These are phyloP conservation scores for Ganaspis brasiliensis DNA, from an alignment of 2,888 invertebrate genomes.

Conservation along the genomic window DNA sequence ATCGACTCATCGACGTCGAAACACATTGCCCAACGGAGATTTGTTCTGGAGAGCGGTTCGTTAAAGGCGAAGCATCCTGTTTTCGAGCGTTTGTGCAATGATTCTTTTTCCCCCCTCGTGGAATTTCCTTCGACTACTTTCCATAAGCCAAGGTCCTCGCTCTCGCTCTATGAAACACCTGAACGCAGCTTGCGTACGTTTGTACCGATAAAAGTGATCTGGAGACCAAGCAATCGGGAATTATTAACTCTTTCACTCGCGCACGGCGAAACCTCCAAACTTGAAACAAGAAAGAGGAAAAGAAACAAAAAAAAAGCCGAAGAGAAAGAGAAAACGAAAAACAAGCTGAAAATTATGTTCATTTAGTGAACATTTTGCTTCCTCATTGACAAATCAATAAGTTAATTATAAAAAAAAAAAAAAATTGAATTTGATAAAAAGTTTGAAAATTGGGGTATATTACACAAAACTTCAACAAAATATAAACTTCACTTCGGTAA, in stretches of 20 bases:
- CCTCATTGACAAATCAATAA: too few relatives aligned
- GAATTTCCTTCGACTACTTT: slow-evolving; percentile 69
- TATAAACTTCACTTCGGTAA: too few relatives aligned
- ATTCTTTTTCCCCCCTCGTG: slow-evolving; percentile 57
- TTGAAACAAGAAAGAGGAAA: neutral
- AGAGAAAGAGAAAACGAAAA: neutral
- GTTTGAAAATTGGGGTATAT: too few relatives aligned
- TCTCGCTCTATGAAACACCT: slow-evolving; percentile 53
- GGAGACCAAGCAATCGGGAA: neutral
- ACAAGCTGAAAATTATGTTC: too few relatives aligned
- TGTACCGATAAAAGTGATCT: slow-evolving; percentile 47
- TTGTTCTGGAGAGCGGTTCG: slow-evolving; percentile 60
- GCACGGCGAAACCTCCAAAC: neutral
- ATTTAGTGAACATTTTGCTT: too few relatives aligned
- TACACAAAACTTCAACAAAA: too few relatives aligned
- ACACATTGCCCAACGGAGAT: slow-evolving; percentile 63
- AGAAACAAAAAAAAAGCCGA: neutral
- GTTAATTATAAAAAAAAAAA: too few relatives aligned
- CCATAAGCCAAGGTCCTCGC: slow-evolving; percentile 69
- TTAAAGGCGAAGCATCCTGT: slow-evolving; percentile 69
- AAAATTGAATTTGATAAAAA: too few relatives aligned
- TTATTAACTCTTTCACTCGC: neutral
- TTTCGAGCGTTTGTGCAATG: slow-evolving; percentile 69
- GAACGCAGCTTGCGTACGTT: slow-evolving; percentile 46
- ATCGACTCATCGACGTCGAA: slow-evolving; percentile 43